phyloP scores from a whole-genome alignment of 1,140 invertebrate genomes.

The Drosophila bifasciata region DNA sequence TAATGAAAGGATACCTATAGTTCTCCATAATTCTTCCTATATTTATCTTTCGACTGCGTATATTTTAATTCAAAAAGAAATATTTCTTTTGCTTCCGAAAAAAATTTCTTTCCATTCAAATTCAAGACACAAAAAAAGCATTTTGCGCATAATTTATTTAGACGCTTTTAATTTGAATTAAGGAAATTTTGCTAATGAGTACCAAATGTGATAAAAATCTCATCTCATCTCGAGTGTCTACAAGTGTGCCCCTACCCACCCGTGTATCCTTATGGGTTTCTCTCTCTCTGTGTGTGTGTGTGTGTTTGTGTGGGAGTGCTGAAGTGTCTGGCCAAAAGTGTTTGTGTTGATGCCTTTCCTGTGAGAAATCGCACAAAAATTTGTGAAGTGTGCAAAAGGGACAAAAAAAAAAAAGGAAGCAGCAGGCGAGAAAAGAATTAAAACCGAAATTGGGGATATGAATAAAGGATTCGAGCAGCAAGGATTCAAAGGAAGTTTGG shows the following conservation, averaged over 20 bases:
- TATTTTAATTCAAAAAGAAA: neutral
- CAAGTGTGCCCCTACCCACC: slow-evolving; percentile 3
- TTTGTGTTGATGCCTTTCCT: slow-evolving; percentile 83
- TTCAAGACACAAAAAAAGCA: slow-evolving; percentile 27
- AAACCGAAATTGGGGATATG: slow-evolving; percentile 39
- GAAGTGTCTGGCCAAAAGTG: slow-evolving; percentile 65
- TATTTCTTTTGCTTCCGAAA: neutral
- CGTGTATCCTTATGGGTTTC: slow-evolving; percentile 8
- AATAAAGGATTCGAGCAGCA: slow-evolving; percentile 34
- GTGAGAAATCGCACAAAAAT: slow-evolving; percentile 78
- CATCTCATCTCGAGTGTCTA: slow-evolving; percentile 9
- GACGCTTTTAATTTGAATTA: slow-evolving; percentile 78
- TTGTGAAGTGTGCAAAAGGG: slow-evolving; percentile 35
- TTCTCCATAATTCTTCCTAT: no score
- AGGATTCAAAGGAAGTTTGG: slow-evolving; percentile 26
- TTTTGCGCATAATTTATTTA: slow-evolving; percentile 73
- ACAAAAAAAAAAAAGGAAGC: slow-evolving; percentile 18
- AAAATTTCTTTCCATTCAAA: slow-evolving; percentile 13
- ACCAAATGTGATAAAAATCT: slow-evolving; percentile 65
- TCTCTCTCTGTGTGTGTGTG: slow-evolving; percentile 13
- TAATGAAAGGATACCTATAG: no score
- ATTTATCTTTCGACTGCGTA: no score
- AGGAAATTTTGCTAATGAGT: slow-evolving; percentile 74
- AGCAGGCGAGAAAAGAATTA: slow-evolving; percentile 37
- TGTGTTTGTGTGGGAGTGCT: slow-evolving; percentile 9